phyloP scores from a whole-genome alignment of 64 coral and sea anemone genomes.

The Trachythela sp. region DNA sequence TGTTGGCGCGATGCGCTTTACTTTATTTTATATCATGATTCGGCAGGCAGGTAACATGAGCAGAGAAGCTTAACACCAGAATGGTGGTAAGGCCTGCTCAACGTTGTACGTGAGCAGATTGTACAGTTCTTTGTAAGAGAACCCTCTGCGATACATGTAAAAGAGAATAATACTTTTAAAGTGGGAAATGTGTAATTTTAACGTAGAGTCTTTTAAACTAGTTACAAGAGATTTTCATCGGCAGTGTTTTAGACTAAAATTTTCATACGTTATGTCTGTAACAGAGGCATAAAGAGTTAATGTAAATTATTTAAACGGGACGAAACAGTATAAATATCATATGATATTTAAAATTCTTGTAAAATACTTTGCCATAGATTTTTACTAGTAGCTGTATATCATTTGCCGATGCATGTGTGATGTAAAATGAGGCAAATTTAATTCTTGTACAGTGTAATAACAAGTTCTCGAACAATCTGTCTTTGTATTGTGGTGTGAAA shows the following conservation, averaged over 20 bases:
- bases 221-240: neutral
- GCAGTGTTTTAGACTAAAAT: conserved; percentile 20
- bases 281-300: neutral
- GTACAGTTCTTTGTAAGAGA: conserved; percentile 21
- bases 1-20: neutral
- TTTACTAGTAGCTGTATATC: neutral
- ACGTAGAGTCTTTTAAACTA: conserved; percentile 20
- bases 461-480: neutral
- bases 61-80: too few species aligned
- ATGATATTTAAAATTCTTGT: conserved; percentile 31
- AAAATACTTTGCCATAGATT: conserved; percentile 28
- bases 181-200: conserved; percentile 23
- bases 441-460: conserved; percentile 24
- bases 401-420: neutral
- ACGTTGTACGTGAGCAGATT: neutral
- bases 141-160: neutral
- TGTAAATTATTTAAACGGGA: conserved; percentile 28
- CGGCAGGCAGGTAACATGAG: neutral
- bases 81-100: too few species aligned
- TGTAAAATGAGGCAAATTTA: neutral
- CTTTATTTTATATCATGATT: neutral
- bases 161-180: conserved; percentile 5
- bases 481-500: neutral
- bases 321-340: conserved; percentile 21
- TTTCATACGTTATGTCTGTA: neutral